These are phyloP conservation scores for Blennius ocellaris DNA, from an alignment of 2,113 vertebrate species.

Conservation along the genomic window DNA sequence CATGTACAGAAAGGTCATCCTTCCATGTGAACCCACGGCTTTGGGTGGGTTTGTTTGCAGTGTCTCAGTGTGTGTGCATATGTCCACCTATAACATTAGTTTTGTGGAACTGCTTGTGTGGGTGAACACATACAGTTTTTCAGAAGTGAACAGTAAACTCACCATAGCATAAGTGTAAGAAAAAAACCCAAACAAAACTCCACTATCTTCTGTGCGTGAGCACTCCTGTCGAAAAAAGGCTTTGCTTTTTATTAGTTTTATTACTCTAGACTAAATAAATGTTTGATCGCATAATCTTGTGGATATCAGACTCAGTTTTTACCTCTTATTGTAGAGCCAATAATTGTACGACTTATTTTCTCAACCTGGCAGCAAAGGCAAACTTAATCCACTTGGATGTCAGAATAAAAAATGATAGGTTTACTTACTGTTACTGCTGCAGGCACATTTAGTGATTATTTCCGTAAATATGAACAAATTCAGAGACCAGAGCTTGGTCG, in stretches of 20 bases:
- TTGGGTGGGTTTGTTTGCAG: conserved; percentile 37
- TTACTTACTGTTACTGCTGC: too few relatives aligned
- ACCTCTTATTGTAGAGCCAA: not conserved
- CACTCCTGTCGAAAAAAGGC: too few relatives aligned
- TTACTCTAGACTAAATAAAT: not conserved
- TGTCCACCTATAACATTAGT: conserved; percentile 12
- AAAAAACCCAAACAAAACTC: not conserved
- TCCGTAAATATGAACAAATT: too few relatives aligned
- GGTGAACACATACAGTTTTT: not conserved
- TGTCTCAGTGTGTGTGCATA: conserved; percentile 8
- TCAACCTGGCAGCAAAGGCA: not conserved
- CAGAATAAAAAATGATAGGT: not conserved
- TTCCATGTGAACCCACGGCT: conserved; percentile 21
- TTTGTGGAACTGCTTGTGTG: conserved; percentile 16
- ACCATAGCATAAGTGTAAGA: not conserved
- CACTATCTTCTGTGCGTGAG: not conserved
- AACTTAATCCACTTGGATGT: not conserved
- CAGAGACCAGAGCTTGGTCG: too few relatives aligned
- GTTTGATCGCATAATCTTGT: not conserved
- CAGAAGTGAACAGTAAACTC: not conserved
- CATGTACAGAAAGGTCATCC: conserved; percentile 37
- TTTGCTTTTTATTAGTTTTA: not conserved
- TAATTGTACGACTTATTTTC: not conserved
- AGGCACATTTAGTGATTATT: too few relatives aligned
- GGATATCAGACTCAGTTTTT: not conserved